These are phyloP conservation scores for Ips nitidus DNA, from an alignment of 1,140 invertebrate genomes.

Conservation along the genomic window DNA sequence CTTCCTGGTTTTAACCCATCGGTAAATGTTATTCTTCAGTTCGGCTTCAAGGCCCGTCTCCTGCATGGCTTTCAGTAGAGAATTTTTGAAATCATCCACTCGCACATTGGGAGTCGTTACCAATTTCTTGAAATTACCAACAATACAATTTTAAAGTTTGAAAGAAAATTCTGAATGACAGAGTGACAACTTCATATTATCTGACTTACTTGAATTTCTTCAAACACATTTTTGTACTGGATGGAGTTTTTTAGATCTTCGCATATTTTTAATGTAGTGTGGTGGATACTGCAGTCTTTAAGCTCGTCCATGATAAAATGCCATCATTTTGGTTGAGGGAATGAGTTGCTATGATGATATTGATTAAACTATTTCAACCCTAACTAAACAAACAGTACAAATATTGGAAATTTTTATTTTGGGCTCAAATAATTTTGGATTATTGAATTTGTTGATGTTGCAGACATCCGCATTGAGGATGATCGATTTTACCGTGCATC, in stretches of 20 bases:
- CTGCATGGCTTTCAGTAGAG: constrained; percentile 71
- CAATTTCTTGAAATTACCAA: constrained; percentile 61
- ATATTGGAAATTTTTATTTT: too few relatives aligned
- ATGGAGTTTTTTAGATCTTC: constrained; percentile 63
- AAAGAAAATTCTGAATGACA: constrained; percentile 4
- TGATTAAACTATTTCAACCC: neutral
- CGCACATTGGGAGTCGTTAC: constrained; percentile 71
- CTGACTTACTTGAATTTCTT: constrained; percentile 60
- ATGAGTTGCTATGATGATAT: neutral
- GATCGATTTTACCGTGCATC: constrained; percentile 40
- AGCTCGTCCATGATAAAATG: constrained; percentile 54
- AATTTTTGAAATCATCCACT: constrained; percentile 74
- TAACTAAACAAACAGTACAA: too few relatives aligned
- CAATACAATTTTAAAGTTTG: constrained; percentile 15
- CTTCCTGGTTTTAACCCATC: constrained; percentile 64
- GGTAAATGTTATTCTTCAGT: constrained; percentile 79
- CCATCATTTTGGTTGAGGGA: neutral
- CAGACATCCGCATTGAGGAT: constrained; percentile 15
- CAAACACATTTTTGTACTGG: constrained; percentile 65
- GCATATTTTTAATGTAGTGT: constrained; percentile 64
- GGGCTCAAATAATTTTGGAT: neutral
- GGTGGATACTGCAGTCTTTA: constrained; percentile 60
- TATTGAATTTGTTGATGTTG: constrained; percentile 8
- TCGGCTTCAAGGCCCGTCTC: constrained; percentile 75
- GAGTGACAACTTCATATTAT: too few relatives aligned